Percentiles rank a stretch among this genome's conserved stretches.
Evolutionary conservation across 2,888 invertebrate genomes (phyloP).

Genomic region (Danaus chrysippus): DNA sequence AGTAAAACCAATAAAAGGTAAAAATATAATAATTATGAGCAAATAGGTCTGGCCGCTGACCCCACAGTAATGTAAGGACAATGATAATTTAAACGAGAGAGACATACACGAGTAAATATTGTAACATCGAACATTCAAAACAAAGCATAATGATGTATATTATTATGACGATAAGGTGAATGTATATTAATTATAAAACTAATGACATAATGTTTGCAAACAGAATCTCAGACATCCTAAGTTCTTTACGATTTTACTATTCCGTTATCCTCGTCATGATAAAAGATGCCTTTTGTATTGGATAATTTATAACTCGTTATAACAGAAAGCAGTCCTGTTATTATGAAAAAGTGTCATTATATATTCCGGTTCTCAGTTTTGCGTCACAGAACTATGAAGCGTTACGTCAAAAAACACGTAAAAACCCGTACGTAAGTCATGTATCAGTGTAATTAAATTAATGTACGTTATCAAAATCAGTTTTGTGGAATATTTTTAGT

Average conservation of each 20-base stretch:
- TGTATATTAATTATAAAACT: too few species aligned
- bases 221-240: too few species aligned
- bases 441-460: not conserved
- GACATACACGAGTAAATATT: too few species aligned
- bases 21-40: not conserved
- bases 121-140: too few species aligned
- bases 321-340: not conserved
- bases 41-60: not conserved
- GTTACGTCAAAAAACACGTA: not conserved
- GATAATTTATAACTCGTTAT: not conserved
- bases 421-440: conserved; percentile 1
- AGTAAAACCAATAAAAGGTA: not conserved
- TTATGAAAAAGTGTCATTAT: not conserved
- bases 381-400: not conserved
- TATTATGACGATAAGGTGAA: too few species aligned
- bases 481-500: too few species aligned
- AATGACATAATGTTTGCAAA: too few species aligned
- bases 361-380: conserved; percentile 1
- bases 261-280: too few species aligned
- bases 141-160: too few species aligned
- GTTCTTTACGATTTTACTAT: too few species aligned
- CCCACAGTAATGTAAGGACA: not conserved
- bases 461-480: too few species aligned
- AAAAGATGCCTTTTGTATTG: too few species aligned
- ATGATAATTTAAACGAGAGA: not conserved